Base-by-base conservation (phyloP, 2,113 vertebrate genomes). In the Spea bombifrons region DNA sequence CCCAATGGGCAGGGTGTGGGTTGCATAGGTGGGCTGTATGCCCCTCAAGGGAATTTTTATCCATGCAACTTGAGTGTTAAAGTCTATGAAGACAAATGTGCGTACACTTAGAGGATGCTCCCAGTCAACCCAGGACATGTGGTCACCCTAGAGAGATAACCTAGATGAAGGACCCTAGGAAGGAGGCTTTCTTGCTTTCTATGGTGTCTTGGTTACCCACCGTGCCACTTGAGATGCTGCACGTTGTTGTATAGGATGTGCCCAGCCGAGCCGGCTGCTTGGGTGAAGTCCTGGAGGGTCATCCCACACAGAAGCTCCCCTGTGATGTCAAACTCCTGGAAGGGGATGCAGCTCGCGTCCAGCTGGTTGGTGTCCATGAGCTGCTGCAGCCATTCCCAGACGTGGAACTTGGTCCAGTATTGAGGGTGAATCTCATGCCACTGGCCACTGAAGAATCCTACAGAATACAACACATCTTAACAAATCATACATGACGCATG, bases 311-410 rank as follows among this genome's bases (percentile, higher is more conserved):
- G 92, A 80, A 96, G 97, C 71, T 96, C 93, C 46, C 97, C 97
- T 0, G 94, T 95, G 82, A 98, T 87, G 66, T 99, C 96, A 69
- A 99, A 98, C 88, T 97, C 96, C 80, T 95, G 95, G 84, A 99
- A 96, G 49, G 96, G 94, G 86, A 98, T 93, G 84, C 88, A 95
- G 85, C 88, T 93, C 83, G 95, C 93, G 15, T 99, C 96, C 43
- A 99, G 92, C 83, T 99, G 97, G 87, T 98, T 94, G 85, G 96
- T 91, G 86, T 99, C 97, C 90, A 98, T 89, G 7, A 96, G 91
- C 83, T 99, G 96, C 81, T 98, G 97, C 84, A 99, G 92, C 97
- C 97, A 99, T 57, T 98, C 96, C 97, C 97, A 99, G 81, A 99
- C 97, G 89, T 99, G 97, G 86, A 91, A 96, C 75, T 98, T 99